phyloP scores from a whole-genome alignment of 2,113 vertebrate genomes.

The Dromas ardeola region DNA sequence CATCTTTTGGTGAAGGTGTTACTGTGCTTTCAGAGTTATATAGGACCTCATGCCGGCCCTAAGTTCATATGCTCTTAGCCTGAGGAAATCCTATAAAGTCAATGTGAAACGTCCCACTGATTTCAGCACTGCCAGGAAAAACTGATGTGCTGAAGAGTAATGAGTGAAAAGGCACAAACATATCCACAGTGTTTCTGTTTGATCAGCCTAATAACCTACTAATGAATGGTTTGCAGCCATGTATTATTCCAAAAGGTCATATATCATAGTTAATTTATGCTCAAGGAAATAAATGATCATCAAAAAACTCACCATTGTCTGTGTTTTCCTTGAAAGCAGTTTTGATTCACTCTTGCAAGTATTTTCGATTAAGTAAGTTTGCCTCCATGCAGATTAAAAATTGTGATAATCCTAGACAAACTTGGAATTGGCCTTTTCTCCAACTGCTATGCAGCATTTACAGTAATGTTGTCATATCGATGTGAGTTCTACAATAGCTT shows the following conservation, averaged over 20 bases:
- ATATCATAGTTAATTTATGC: not conserved
- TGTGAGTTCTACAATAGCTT: not conserved
- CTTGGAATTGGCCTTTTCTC: not conserved
- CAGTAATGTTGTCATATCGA: not conserved
- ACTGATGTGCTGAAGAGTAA: not conserved
- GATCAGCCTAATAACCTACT: not conserved
- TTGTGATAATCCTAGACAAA: not conserved
- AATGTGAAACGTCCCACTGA: not conserved
- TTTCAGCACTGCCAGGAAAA: not conserved
- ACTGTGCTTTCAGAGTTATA: not conserved
- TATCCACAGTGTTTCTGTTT: not conserved
- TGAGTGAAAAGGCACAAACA: not conserved
- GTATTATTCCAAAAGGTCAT: not conserved
- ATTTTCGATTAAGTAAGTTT: not conserved
- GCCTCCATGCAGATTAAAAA: not conserved
- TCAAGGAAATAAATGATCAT: not conserved
- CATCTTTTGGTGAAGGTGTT: not conserved
- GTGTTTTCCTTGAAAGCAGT: not conserved
- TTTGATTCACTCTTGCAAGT: not conserved
- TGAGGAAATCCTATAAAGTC: not conserved
- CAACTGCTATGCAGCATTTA: not conserved
- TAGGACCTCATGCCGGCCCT: not conserved
- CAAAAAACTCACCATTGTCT: not conserved
- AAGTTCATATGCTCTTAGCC: not conserved
- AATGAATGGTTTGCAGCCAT: not conserved